Conservation (phyloP, 2,888 invertebrate species). For the Parelbella ahira region DNA sequence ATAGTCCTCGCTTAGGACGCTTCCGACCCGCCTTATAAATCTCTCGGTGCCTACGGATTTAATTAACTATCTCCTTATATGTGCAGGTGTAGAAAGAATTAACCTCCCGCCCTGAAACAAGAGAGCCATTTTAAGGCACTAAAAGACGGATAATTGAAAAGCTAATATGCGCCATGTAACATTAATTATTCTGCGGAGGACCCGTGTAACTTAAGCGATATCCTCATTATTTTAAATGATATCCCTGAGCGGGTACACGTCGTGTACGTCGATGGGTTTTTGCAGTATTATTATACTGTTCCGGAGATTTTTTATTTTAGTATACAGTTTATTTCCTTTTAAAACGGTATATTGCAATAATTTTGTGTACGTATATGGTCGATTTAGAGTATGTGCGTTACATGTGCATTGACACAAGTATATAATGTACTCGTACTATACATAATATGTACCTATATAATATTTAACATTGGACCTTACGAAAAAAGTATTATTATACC, state of each 20-base stretch:
- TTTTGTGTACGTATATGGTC: too few relatives aligned
- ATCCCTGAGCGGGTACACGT: constrained; percentile 28
- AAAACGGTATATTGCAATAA: too few relatives aligned
- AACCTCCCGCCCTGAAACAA: constrained; percentile 46
- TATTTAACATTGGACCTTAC: too few relatives aligned
- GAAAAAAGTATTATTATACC: too few relatives aligned
- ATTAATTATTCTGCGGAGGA: constrained; percentile 72
- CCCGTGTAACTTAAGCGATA: constrained; percentile 60
- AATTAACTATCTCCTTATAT: constrained; percentile 68
- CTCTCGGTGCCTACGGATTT: constrained; percentile 55
- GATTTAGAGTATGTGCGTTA: too few relatives aligned
- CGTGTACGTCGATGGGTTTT: constrained; percentile 12
- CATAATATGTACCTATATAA: too few relatives aligned
- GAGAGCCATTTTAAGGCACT: constrained; percentile 65
- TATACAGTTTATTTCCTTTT: too few relatives aligned
- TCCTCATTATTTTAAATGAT: constrained; percentile 69
- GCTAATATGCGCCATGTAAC: constrained; percentile 74
- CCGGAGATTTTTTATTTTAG: too few relatives aligned
- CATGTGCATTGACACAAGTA: too few relatives aligned
- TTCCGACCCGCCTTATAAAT: constrained; percentile 41
- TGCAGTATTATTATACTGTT: too few relatives aligned
- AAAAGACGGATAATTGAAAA: constrained; percentile 76
- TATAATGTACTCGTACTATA: too few relatives aligned
- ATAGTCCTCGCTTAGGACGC: constrained; percentile 30
- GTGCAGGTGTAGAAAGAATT: constrained; percentile 57